phyloP scores from a whole-genome alignment of 2,797 vertebrate genomes.

The Trachurus trachurus region DNA sequence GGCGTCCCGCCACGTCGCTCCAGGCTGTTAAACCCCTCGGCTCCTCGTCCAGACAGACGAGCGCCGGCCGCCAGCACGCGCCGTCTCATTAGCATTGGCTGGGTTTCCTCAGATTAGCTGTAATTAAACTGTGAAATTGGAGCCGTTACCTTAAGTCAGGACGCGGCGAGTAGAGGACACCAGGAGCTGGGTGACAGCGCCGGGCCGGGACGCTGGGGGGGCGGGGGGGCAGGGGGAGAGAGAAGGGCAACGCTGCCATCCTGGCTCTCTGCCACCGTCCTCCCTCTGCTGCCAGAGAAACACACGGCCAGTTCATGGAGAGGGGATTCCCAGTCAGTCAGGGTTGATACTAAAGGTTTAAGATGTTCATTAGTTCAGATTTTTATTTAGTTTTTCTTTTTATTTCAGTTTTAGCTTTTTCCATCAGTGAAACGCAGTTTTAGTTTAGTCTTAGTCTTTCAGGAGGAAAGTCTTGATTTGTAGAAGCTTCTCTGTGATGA shows the following conservation, averaged over 20 bases:
- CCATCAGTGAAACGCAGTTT: too few relatives aligned
- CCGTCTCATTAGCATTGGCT: slow-evolving; percentile 91
- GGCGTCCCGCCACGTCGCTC: slow-evolving; percentile 16
- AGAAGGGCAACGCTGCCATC: slow-evolving; percentile 39
- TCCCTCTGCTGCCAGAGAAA: slow-evolving; percentile 45
- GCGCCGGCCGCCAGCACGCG: slow-evolving; percentile 49
- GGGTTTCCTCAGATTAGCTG: slow-evolving; percentile 90
- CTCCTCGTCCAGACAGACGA: slow-evolving; percentile 56
- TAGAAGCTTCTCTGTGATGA: too few relatives aligned
- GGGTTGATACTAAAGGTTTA: too few relatives aligned
- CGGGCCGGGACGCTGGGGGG: slow-evolving; percentile 80
- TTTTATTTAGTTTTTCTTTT: too few relatives aligned
- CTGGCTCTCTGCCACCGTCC: slow-evolving; percentile 69
- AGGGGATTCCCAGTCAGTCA: not conserved
- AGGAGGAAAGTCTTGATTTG: too few relatives aligned
- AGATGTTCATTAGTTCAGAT: too few relatives aligned
- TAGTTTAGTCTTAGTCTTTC: too few relatives aligned
- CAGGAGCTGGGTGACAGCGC: slow-evolving; percentile 81
- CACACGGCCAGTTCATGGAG: slow-evolving; percentile 46
- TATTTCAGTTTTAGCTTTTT: too few relatives aligned
- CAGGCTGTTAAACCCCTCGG: slow-evolving; percentile 60
- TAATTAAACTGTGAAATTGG: slow-evolving; percentile 97
- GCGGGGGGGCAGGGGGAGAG: slow-evolving; percentile 76
- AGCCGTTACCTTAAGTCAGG: slow-evolving; percentile 84
- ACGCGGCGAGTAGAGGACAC: slow-evolving; percentile 80